A percentile compares a stretch with the other conserved stretches of the same genome.
Evolutionary conservation across 2,113 vertebrate genomes (phyloP).

Genomic region (Prochilodus magdalenae): DNA sequence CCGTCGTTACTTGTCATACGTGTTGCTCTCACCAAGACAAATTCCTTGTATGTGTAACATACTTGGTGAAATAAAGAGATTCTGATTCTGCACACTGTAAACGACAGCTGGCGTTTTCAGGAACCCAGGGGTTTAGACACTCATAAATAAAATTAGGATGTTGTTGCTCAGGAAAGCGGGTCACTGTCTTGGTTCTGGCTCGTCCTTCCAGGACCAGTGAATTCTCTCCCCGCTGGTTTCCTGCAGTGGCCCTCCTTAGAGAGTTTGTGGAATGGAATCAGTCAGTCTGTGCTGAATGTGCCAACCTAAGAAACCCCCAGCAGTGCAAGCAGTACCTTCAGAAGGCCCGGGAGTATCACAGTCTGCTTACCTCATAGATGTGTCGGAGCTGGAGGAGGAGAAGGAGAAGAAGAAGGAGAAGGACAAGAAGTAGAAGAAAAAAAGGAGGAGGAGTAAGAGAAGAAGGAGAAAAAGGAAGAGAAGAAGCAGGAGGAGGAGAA

Average conservation of each 20-base stretch:
- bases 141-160: neutral
- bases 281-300: neutral
- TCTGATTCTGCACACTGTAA: too few relatives aligned
- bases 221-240: neutral
- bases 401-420: slow-evolving; percentile 7
- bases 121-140: too few relatives aligned
- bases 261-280: slow-evolving; percentile 2
- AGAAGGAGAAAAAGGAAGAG: slow-evolving; percentile 3
- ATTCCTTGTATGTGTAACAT: too few relatives aligned
- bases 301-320: slow-evolving; percentile 11
- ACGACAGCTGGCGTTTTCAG: too few relatives aligned
- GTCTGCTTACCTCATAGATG: slow-evolving; percentile 2
- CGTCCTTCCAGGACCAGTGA: neutral
- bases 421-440: too few relatives aligned
- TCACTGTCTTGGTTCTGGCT: slow-evolving; percentile 8
- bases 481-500: neutral
- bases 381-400: neutral
- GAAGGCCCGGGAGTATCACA: neutral
- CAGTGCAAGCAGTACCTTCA: slow-evolving; percentile 29
- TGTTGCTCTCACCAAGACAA: too few relatives aligned
- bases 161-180: neutral
- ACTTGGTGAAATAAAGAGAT: too few relatives aligned
- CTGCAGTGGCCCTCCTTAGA: neutral
- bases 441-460: neutral
- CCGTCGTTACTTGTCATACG: too few relatives aligned